These are phyloP conservation scores for Aptenodytes forsteri DNA, from an alignment of 2,113 vertebrate species.

Conservation along the genomic window DNA sequence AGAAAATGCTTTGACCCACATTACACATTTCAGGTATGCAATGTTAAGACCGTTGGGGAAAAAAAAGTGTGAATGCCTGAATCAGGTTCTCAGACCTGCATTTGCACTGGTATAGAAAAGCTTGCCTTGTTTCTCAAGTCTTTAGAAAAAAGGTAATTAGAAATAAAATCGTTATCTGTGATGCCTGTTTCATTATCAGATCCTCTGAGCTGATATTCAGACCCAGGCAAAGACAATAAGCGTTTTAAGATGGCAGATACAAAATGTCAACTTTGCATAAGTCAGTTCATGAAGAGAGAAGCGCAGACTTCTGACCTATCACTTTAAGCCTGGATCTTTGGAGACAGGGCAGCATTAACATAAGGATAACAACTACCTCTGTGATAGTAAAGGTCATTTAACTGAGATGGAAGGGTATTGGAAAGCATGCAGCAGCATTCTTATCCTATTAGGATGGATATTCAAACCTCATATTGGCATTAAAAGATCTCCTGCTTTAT, in stretches of 20 bases:
- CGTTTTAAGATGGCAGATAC: background rate
- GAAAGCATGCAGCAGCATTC: background rate
- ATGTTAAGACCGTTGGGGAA: background rate
- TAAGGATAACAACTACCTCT: background rate
- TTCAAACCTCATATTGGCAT: background rate
- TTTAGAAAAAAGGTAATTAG: background rate
- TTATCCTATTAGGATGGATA: background rate
- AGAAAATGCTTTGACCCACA: background rate
- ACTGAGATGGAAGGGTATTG: background rate
- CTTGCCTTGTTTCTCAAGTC: background rate
- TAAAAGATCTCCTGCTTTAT: background rate
- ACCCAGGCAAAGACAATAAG: background rate
- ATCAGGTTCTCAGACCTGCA: background rate
- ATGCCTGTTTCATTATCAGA: background rate
- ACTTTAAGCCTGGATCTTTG: background rate
- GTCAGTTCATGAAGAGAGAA: background rate
- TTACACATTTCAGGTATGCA: background rate
- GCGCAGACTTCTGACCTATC: background rate
- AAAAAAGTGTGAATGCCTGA: background rate
- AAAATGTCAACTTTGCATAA: background rate
- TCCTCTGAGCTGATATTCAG: background rate
- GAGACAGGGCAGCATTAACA: background rate
- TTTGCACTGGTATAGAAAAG: background rate
- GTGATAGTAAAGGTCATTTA: background rate
- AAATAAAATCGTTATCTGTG: background rate